Base-by-base conservation (phyloP, 2,113 vertebrate species). In the Oxyura jamaicensis region DNA sequence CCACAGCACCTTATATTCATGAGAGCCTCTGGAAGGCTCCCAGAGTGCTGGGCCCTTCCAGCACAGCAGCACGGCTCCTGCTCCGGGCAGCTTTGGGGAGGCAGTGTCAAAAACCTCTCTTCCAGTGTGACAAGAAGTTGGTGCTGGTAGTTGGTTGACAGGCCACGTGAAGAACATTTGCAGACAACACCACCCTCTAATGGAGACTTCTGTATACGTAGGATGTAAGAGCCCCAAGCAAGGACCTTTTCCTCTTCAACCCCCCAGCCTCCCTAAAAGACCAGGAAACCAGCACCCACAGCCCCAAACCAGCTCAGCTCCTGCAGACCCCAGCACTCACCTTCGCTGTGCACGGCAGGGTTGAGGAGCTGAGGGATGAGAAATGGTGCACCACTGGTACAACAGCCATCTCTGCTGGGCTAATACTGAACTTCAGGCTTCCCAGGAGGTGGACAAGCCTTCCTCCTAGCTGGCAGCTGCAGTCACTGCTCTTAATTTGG, bases 181-280 rank as follows among this genome's bases (percentile, higher is more conserved):
- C 73, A 88, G 92, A 59, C 80, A 86, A 52, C 65, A 94, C 68
- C 35, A 95, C 88, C 91, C 69, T 86, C 88, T 93, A 90, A 95
- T 72, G 88, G 86, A 84, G 80, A 92, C 8, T 86, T 73, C 13
- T 29, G 21, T 76, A 7, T 68, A 72, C 5, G 10, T 90, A 82
- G 73, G 35, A 79, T 80, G 25, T 31, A 77, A 80, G 5, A 94
- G 11, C 41, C 13, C 19, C 13, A 44, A n/a, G 26, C 36, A 91
- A 75, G 39, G 52, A 59, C 5, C 4, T 10, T 13, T 1, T 42
- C 13, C n/a, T 86, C 84, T 92, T 72, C n/a, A 60, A 41, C 4
- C 5, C 39, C 31, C 18, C 26, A 83, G n/a, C 31, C 44, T 76
- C 39, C 11, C 39, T 41, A 36, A 67, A 25, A 35, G 46, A 39